A percentile compares a stretch with the other conserved stretches of the same genome.
phyloP scores from a whole-genome alignment of 2,113 vertebrate genomes.

The Ciconia maguari region DNA sequence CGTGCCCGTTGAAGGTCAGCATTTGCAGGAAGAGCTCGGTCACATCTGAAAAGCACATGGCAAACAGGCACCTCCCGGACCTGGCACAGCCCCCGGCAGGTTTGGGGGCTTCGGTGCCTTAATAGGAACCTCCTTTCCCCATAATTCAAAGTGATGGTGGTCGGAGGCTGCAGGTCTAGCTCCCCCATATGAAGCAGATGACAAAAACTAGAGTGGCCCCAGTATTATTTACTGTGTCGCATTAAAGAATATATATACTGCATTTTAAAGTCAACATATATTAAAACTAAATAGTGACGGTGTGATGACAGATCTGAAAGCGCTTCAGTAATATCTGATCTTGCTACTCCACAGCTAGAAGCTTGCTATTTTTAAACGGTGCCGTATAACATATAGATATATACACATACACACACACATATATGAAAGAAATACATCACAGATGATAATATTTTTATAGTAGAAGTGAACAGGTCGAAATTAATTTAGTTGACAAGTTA shows the following conservation, averaged over 20 bases:
- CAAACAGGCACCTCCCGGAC: neutral
- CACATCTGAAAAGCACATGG: neutral
- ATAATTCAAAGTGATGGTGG: neutral
- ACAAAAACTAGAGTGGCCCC: neutral
- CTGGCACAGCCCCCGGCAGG: rapidly evolving
- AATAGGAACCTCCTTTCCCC: neutral
- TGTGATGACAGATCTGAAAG: neutral
- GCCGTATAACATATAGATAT: neutral
- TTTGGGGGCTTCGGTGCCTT: neutral
- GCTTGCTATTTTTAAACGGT: neutral
- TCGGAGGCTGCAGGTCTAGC: neutral
- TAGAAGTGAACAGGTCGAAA: neutral
- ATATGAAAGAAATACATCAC: slow-evolving; percentile 21
- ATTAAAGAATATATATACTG: neutral
- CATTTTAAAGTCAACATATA: neutral
- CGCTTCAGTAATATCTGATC: neutral
- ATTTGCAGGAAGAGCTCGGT: neutral
- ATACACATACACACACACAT: neutral
- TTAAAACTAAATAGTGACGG: neutral
- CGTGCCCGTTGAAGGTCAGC: neutral
- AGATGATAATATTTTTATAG: neutral
- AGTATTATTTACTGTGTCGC: neutral
- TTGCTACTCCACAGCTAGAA: neutral
- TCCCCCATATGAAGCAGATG: neutral
- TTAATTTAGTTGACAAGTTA: slow-evolving; percentile 1